phyloP scores from a whole-genome alignment of 2,113 vertebrate genomes.

The Sander vitreus region DNA sequence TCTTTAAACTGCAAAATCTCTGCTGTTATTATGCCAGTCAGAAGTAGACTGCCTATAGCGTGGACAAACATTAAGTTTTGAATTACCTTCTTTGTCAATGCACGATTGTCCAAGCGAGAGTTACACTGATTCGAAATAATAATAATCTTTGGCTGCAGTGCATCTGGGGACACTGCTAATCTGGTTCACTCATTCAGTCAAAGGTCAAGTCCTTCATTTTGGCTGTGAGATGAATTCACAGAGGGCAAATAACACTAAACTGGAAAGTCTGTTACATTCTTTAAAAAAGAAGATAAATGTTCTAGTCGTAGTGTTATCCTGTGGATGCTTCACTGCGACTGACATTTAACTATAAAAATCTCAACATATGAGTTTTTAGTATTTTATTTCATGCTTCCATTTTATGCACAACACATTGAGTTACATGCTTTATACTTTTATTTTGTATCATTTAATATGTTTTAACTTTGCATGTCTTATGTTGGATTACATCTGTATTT shows the following conservation, averaged over 20 bases:
- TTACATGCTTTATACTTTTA: background rate
- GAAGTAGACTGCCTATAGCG: background rate
- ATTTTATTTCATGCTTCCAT: background rate
- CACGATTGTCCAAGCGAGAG: slow-evolving; percentile 5
- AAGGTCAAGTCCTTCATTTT: slow-evolving; percentile 24
- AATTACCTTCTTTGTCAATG: slow-evolving; percentile 29
- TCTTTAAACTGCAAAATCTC: slow-evolving; percentile 1
- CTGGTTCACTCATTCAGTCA: slow-evolving; percentile 3
- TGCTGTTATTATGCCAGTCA: slow-evolving; percentile 15
- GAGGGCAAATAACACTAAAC: slow-evolving; percentile 24
- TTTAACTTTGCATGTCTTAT: background rate
- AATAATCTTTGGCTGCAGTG: background rate
- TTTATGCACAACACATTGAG: background rate
- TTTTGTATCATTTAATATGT: background rate
- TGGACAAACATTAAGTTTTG: background rate
- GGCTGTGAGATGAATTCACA: slow-evolving; percentile 18
- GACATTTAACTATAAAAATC: background rate
- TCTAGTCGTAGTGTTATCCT: background rate
- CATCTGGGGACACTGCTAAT: slow-evolving; percentile 20
- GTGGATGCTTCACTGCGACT: background rate
- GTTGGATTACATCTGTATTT: background rate
- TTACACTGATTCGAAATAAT: background rate
- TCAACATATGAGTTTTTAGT: background rate
- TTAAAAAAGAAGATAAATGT: background rate
- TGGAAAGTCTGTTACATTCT: slow-evolving; percentile 14